These are phyloP conservation scores for Crocidura indochinensis DNA, from an alignment of 2,797 vertebrate genomes.

Conservation along the genomic window DNA sequence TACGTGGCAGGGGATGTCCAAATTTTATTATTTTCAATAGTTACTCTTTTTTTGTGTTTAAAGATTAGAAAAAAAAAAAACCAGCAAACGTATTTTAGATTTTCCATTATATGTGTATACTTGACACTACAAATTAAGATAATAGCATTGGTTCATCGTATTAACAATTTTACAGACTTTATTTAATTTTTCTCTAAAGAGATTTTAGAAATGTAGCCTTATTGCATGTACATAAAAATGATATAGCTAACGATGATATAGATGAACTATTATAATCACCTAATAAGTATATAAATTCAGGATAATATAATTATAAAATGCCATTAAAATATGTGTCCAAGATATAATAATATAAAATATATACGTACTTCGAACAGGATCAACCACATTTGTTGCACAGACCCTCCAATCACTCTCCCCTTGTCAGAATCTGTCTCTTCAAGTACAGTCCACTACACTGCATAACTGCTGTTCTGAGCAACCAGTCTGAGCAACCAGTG, in stretches of 20 bases:
- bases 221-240: not conserved
- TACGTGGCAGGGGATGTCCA: too few species aligned
- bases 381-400: not conserved
- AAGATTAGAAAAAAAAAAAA: too few species aligned
- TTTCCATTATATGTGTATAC: too few species aligned
- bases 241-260: not conserved
- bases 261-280: not conserved
- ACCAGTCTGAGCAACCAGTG: too few species aligned
- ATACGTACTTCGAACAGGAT: fast-evolving
- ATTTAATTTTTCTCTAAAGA: not conserved
- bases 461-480: not conserved
- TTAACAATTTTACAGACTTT: not conserved
- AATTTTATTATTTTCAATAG: too few species aligned
- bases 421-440: not conserved
- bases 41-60: too few species aligned
- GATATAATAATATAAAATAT: not conserved
- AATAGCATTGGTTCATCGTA: too few species aligned
- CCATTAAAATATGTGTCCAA: not conserved
- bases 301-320: not conserved
- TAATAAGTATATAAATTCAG: not conserved
- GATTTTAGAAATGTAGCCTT: not conserved
- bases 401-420: not conserved
- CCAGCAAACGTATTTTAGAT: too few species aligned
- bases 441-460: not conserved
- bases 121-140: not conserved